Conservation (phyloP, 1,140 invertebrate species). For the Andricus grossulariae region DNA sequence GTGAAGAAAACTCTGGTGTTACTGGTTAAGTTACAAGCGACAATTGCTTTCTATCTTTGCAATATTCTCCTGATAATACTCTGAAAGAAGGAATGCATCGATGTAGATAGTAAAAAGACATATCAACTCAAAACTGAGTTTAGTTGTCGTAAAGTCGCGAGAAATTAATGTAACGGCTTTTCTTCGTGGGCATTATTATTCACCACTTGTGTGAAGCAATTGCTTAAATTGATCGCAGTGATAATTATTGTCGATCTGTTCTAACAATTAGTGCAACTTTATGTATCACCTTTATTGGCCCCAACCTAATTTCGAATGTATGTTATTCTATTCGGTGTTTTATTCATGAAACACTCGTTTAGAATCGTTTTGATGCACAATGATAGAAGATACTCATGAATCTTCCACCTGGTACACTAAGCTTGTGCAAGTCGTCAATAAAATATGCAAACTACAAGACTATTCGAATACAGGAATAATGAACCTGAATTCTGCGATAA, state of each 20-base stretch:
- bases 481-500: neutral
- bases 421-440: conserved; percentile 4
- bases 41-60: conserved; percentile 6
- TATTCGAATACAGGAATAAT: neutral
- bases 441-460: conserved; percentile 20
- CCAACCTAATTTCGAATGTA: neutral
- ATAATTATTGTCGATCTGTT: conserved; percentile 5
- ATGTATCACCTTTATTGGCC: neutral
- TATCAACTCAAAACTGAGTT: conserved; percentile 12
- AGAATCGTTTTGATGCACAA: neutral
- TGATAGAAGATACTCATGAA: neutral
- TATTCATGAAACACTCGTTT: conserved; percentile 17
- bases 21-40: conserved; percentile 4
- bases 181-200: conserved; percentile 19
- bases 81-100: neutral
- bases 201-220: conserved; percentile 6
- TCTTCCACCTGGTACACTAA: conserved; percentile 6
- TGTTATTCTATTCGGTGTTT: conserved; percentile 18
- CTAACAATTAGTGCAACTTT: neutral
- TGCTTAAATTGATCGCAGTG: conserved; percentile 1
- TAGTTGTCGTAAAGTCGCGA: neutral
- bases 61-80: conserved; percentile 19
- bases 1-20: neutral
- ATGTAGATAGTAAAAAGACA: conserved; percentile 10
- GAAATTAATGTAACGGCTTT: conserved; percentile 4